Base-by-base conservation (phyloP, 2,888 invertebrate genomes). In the Pseudococcus longispinus region DNA sequence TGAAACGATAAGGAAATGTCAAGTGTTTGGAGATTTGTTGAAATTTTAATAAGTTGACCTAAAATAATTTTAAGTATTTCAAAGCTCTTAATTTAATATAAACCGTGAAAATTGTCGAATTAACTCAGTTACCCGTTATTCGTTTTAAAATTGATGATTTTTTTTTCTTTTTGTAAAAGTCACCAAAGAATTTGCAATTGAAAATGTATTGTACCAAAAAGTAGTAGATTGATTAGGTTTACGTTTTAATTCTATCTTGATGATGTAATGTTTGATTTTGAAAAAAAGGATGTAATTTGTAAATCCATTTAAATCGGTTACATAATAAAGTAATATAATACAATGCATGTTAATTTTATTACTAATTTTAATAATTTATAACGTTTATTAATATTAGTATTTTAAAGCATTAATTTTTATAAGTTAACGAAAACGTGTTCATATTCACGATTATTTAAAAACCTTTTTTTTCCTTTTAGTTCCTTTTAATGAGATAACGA, bases 281-380 rank as follows among this genome's bases (percentile, higher is more conserved):
- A 32, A 74, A 4, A 74, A 18, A 74, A 74, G 13, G 32, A 74
- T 80, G 37, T 32, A 37, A 42, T 80, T 80, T 80, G 77, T 80
- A 80, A 80, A 80, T 80, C 42, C 42, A 29, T 8, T 80, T 42
- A 29, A 29, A 80, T 42, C 23, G 26, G 42, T 80, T 80, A 20
- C 77, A 80, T 80, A 80, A 80, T 80, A 80, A 80, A 80, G 37
- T 80, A 80, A 80, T 80, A 23, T 80, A 80, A 80, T 42, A 42
- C 77, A 80, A 80, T 42, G 77, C 77, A 80, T 80, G 77, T 80
- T 80, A 80, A 80, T 80, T 70, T 80, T 80, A 80, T 80, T 42
- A 80, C 42, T 80, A 80, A 80, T 80, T 80, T 80, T 80, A 80
- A 80, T 80, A 80, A 80, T 80, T 80, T 80, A 80, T 80, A 80